phyloP scores from a whole-genome alignment of 2,888 invertebrate species.

The Athrips mouffetella region DNA sequence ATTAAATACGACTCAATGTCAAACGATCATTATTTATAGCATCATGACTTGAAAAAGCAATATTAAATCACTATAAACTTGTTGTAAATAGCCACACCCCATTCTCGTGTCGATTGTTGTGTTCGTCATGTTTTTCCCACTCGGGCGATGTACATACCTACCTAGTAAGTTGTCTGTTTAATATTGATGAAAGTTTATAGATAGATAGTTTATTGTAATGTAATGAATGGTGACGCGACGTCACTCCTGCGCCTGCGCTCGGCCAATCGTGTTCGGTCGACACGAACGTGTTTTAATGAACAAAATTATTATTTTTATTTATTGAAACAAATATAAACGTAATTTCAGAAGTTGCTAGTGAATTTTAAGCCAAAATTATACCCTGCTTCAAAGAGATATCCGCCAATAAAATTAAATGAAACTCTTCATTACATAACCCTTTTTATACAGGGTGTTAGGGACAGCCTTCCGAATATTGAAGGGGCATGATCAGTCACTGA shows the following conservation, averaged over 20 bases:
- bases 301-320: neutral
- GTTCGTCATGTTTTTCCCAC: neutral
- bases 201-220: constrained; percentile 10
- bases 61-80: neutral
- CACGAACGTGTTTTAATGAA: neutral
- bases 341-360: neutral
- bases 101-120: neutral
- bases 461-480: no score
- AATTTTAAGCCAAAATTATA: no score
- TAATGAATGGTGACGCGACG: neutral
- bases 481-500: no score
- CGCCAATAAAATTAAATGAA: no score
- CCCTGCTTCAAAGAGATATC: no score
- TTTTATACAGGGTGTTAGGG: no score
- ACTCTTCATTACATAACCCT: no score
- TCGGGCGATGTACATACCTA: constrained; percentile 12
- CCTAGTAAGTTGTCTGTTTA: constrained; percentile 13
- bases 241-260: neutral
- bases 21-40: no score
- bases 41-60: neutral
- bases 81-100: neutral
- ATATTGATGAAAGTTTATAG: constrained; percentile 8
- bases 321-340: neutral
- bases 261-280: neutral
- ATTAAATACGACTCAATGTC: no score